Evolutionary conservation across 2,113 vertebrate genomes (phyloP), one percentile per base, ranked within the genome.

Genomic region (Ciconia stormi): DNA sequence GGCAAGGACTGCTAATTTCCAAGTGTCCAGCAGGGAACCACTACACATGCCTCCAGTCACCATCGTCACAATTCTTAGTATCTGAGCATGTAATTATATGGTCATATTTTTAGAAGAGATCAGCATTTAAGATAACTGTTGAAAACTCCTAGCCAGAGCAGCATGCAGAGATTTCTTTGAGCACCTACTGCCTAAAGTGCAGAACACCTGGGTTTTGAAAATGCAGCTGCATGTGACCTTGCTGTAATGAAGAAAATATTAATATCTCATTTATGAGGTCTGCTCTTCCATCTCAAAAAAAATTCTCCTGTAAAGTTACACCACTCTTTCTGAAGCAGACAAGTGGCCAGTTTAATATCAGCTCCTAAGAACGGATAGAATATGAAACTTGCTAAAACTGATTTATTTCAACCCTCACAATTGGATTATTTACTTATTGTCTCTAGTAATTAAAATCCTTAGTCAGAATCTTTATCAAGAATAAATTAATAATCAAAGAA

Each of bases 1-100:
- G 95, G 96, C 93, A 97, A 97, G 94, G 90, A 91, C 76, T 90
- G 91, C 80, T 94, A 92, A 96, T 96, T 97, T 96, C 89, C 92
- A 95, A 96, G 89, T 84, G 96, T 94, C 97, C 94, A 96, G 95
- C 96, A 76, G 97, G 94, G 94, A 97, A 92, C 77, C 83, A 79
- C 91, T 81, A 91, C 70, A 92, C 95, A 95, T 78, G 95, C 94
- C 95, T 97, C 90, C 95, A 94, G 96, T 96, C 89, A 95, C 90
- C 91, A 94, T 59, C 27, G 4, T 78, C 95, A 95, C 94, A 91
- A 82, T 89, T 82, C 94, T 91, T 89, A 95, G 72, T 94, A 91
- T 95, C 80, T 69, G 87, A 92, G 89, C 72, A 87, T 82, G 89
- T 94, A 93, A 96, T 95, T 97, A 93, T 82, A 69, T 32, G 91